Evolutionary conservation across 2,113 vertebrate species (phyloP), one percentile per base, ranked within the genome.

Genomic region (Perccottus glenii): DNA sequence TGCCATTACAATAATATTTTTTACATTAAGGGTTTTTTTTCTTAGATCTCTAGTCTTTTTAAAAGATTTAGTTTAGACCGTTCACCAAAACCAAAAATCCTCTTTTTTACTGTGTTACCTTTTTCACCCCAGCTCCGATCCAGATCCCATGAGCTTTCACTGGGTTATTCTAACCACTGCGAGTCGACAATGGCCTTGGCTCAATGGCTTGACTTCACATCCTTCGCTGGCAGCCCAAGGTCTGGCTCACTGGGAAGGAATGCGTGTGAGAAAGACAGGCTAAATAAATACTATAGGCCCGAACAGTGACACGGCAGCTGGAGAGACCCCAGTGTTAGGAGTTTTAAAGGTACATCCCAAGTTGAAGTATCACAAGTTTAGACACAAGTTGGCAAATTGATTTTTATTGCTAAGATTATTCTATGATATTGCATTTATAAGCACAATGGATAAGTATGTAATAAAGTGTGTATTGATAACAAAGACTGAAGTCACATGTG

Each of bases 211-310:
- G 90, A 90, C 93, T 70, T 64, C 55, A 90, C 93, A 92, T 92
- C 92, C 89, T 90, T 86, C 88, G 87, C 93, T 91, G 92, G 92
- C 90, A 92, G 90, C 90, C 90, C 85, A 85, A 84, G 79, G 88
- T 84, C 77, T 67, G 74, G 86, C 92, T 96, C 94, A 95, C 73
- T 94, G 91, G 92, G 95, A 96, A 98, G 95, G 93, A 96, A 98
- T 96, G 94, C 91, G 83, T 95, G 93, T 91, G 84, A 91, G 93
- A 94, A 92, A 94, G 91, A 93, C 91, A 94, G 93, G 91, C 90
- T 93, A 95, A 95, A 97, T 95, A 96, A 94, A 96, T 94, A 95
- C 89, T 62, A 70, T 46, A 50, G 58, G 47, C 58, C 53, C 51
- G n/a, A 70, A 90, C 86, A 88, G 91, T 74, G 70, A 85, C 92